These are phyloP conservation scores for Mya arenaria DNA, from an alignment of 1,140 invertebrate genomes.

Conservation along the genomic window DNA sequence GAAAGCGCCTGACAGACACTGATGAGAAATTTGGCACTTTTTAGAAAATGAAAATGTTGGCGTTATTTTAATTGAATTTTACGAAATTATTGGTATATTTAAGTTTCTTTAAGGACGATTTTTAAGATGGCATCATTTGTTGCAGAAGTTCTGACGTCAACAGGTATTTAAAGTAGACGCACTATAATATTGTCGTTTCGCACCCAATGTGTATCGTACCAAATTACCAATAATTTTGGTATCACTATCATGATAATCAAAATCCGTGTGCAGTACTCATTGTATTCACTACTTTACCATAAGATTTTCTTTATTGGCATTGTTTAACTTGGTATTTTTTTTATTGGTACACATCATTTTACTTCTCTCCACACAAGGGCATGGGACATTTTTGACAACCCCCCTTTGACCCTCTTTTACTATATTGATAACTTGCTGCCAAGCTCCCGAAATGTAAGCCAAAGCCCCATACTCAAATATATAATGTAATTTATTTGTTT, in stretches of 20 bases:
- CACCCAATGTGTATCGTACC: no score
- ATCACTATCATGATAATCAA: background rate
- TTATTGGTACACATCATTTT: background rate
- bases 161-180: no score
- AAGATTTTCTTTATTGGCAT: background rate
- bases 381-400: background rate
- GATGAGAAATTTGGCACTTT: no score
- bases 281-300: background rate
- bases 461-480: background rate
- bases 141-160: slow-evolving; percentile 62
- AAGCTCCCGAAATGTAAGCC: background rate
- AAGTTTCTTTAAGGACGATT: no score
- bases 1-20: no score
- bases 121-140: slow-evolving; percentile 65
- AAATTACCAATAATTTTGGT: background rate
- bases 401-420: background rate
- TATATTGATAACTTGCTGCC: background rate
- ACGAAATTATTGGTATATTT: no score
- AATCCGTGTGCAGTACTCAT: background rate
- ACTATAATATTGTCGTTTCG: no score
- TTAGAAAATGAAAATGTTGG: no score
- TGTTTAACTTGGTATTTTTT: background rate
- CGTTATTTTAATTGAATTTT: no score
- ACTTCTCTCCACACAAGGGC: background rate
- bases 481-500: background rate